Conservation (phyloP, 2,888 invertebrate species). For the Eilema sororculum region DNA sequence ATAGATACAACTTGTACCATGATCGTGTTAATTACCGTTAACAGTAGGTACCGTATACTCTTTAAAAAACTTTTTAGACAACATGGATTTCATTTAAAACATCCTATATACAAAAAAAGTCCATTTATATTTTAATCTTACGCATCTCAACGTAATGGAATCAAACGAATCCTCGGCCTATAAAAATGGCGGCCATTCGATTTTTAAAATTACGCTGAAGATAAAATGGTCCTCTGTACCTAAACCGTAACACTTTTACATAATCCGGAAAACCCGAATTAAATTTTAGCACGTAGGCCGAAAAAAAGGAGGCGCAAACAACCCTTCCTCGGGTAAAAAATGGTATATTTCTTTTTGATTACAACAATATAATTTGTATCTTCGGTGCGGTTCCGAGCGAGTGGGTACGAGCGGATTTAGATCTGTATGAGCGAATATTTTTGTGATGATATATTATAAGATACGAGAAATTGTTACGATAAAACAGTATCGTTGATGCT, state of each 20-base stretch:
- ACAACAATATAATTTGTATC: constrained; percentile 85
- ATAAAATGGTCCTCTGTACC: constrained; percentile 59
- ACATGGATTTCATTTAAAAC: background rate
- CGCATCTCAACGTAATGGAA: constrained; percentile 25
- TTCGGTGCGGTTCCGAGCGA: constrained; percentile 58
- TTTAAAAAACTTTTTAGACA: background rate
- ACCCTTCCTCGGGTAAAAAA: constrained; percentile 79
- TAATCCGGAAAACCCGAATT: constrained; percentile 83
- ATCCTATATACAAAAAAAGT: background rate
- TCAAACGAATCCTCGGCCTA: constrained; percentile 26
- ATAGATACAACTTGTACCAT: too few species aligned
- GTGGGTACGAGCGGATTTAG: constrained; percentile 31
- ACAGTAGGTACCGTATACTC: too few species aligned
- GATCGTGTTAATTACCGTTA: too few species aligned
- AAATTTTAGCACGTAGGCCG: constrained; percentile 84
- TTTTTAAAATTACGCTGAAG: constrained; percentile 40
- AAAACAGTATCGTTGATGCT: too few species aligned
- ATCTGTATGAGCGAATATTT: too few species aligned
- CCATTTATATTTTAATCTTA: constrained; percentile 8
- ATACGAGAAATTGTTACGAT: too few species aligned
- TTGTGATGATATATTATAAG: background rate
- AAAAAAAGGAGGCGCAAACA: constrained; percentile 75
- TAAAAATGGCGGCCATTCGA: constrained; percentile 25
- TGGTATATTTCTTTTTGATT: constrained; percentile 87
- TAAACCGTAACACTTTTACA: constrained; percentile 71